Conservation (phyloP, 2,888 invertebrate genomes). For the Metallyticus violacea region DNA sequence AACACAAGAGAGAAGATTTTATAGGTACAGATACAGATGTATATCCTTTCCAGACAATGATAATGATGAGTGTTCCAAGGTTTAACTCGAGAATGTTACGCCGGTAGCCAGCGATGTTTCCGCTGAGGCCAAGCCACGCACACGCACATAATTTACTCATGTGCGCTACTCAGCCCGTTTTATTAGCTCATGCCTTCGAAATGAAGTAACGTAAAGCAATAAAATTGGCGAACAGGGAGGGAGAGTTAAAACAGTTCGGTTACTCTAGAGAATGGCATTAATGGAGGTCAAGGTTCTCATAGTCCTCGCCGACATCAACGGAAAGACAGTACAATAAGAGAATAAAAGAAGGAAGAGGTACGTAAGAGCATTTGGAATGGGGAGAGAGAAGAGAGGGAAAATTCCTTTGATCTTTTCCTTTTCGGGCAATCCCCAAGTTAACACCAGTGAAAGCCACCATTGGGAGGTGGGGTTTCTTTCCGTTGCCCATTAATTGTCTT, state of each 20-base stretch:
- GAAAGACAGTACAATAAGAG: not conserved
- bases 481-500: not conserved
- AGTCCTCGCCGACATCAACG: not conserved
- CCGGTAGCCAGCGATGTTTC: too few species aligned
- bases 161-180: not conserved
- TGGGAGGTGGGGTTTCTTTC: not conserved
- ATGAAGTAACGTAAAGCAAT: not conserved
- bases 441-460: not conserved
- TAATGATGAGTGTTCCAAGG: too few species aligned
- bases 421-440: not conserved
- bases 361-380: not conserved
- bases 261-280: not conserved
- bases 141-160: not conserved
- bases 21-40: too few species aligned
- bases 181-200: not conserved
- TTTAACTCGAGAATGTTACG: too few species aligned
- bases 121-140: not conserved
- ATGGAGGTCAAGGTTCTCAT: not conserved
- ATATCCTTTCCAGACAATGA: too few species aligned
- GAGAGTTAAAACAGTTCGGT: not conserved
- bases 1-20: too few species aligned
- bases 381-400: not conserved
- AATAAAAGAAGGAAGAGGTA: not conserved
- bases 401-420: not conserved
- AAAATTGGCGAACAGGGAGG: not conserved